phyloP scores from a whole-genome alignment of 2,797 vertebrate genomes.

The Lepus townsendii region DNA sequence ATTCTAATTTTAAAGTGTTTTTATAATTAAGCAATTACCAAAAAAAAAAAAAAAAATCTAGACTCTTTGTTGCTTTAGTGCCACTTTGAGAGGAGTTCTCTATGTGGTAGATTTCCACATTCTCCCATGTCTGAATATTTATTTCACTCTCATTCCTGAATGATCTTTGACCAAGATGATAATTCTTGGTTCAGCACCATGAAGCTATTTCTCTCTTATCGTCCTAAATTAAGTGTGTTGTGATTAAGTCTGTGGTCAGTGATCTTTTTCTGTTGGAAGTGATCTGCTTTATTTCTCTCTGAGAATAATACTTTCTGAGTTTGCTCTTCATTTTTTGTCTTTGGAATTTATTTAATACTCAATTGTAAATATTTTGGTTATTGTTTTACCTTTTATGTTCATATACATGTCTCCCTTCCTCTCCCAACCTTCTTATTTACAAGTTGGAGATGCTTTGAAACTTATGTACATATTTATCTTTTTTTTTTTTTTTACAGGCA shows the following conservation, averaged over 20 bases:
- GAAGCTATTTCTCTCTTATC: not conserved
- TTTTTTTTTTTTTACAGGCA: too few relatives aligned
- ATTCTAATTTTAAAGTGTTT: constrained; percentile 36
- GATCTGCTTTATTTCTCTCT: constrained; percentile 23
- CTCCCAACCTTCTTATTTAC: not conserved
- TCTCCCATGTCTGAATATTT: not conserved
- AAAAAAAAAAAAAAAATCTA: not conserved
- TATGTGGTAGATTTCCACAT: not conserved
- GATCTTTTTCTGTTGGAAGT: constrained; percentile 45
- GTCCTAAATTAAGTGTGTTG: not conserved
- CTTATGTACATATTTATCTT: not conserved
- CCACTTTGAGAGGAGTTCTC: not conserved
- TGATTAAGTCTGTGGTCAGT: not conserved
- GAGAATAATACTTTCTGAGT: not conserved
- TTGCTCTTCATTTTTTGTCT: constrained; percentile 11
- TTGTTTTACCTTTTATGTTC: not conserved
- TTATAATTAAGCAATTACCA: not conserved
- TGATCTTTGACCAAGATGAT: not conserved
- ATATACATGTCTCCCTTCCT: not conserved
- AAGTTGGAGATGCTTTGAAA: not conserved
- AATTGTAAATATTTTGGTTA: not conserved
- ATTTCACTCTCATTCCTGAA: not conserved
- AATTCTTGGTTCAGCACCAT: constrained; percentile 20
- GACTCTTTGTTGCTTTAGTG: not conserved
- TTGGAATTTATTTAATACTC: not conserved